Percentiles rank a stretch among this genome's conserved stretches.
Conservation (phyloP, 2,113 vertebrate genomes). For the Misgurnus mizolepis region DNA sequence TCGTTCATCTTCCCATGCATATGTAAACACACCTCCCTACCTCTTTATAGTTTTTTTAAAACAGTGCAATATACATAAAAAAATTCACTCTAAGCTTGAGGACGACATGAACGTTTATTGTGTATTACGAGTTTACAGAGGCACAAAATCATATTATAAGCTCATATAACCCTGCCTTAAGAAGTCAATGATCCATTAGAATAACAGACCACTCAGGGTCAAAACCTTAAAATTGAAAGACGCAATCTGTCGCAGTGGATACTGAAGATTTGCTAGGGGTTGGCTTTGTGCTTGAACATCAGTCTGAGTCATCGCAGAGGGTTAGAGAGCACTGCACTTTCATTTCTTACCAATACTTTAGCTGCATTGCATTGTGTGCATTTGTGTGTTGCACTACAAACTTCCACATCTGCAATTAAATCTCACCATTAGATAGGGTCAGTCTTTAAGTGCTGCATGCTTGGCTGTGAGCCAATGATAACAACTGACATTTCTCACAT, state of each 20-base stretch:
- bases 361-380: constrained; percentile 3
- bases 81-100: background rate
- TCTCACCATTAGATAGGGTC: background rate
- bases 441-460: constrained; percentile 17
- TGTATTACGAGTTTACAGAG: background rate
- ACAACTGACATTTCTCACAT: background rate
- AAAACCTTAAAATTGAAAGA: background rate
- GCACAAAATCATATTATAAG: background rate
- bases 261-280: background rate
- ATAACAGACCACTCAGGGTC: background rate
- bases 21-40: no score
- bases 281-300: background rate
- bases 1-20: background rate
- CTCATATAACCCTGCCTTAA: background rate
- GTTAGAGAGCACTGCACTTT: background rate
- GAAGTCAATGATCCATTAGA: background rate
- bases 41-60: background rate
- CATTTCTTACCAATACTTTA: background rate
- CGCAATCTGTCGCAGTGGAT: background rate
- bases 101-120: background rate
- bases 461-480: constrained; percentile 22
- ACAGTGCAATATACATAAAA: background rate
- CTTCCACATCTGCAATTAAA: background rate
- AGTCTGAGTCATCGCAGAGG: background rate
- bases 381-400: background rate